These are phyloP conservation scores for Hylyphantes graminicola DNA, from an alignment of 1,140 invertebrate genomes.

Conservation along the genomic window DNA sequence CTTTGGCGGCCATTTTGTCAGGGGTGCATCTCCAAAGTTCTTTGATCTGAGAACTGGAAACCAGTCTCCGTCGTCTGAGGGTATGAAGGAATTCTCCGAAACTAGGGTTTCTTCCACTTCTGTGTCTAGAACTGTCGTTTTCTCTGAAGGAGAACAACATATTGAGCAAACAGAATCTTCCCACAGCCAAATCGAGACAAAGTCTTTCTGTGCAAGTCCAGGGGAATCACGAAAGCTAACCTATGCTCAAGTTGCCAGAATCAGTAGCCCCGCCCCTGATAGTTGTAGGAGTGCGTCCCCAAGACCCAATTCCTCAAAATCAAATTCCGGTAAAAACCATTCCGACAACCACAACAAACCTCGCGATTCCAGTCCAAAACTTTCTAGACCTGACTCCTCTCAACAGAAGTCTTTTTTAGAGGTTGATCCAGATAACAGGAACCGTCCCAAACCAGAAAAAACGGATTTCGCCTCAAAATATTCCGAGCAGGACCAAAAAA, in stretches of 20 bases:
- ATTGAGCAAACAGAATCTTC: slow-evolving; percentile 51
- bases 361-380: neutral
- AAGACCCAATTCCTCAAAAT: slow-evolving; percentile 11
- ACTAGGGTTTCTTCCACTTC: slow-evolving; percentile 52
- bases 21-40: slow-evolving; percentile 47
- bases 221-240: slow-evolving; percentile 46
- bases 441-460: slow-evolving; percentile 42
- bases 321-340: slow-evolving; percentile 20
- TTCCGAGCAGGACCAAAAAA: slow-evolving; percentile 58
- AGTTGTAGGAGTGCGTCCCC: slow-evolving; percentile 23
- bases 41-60: slow-evolving; percentile 51
- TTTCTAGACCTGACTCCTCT: slow-evolving; percentile 7
- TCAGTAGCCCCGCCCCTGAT: slow-evolving; percentile 44
- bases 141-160: slow-evolving; percentile 39
- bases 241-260: slow-evolving; percentile 60
- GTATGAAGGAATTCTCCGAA: slow-evolving; percentile 49
- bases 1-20: slow-evolving; percentile 31
- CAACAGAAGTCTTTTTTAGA: slow-evolving; percentile 61
- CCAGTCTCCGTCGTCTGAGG: slow-evolving; percentile 15
- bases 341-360: slow-evolving; percentile 2
- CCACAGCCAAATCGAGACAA: slow-evolving; percentile 53
- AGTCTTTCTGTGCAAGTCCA: slow-evolving; percentile 42
- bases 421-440: slow-evolving; percentile 59
- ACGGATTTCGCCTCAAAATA: slow-evolving; percentile 43
- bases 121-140: slow-evolving; percentile 35